Evolutionary conservation across 2,888 invertebrate genomes (phyloP), one percentile per base, ranked within the genome.

Genomic region (Lepidonotus clava): DNA sequence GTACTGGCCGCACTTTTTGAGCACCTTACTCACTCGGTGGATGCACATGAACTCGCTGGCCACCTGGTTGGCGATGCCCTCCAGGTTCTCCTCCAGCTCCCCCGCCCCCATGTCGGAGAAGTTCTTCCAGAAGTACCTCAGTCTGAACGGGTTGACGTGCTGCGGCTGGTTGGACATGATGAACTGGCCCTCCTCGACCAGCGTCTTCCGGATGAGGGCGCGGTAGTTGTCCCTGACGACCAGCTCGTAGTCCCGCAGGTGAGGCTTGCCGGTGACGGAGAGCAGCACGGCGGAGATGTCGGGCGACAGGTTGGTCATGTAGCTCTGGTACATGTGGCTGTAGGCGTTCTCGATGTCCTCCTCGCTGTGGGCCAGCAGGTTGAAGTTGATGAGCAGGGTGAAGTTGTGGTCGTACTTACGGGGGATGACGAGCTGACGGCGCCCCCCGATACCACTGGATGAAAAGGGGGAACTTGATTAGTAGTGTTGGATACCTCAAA

Each of bases 1-100:
- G 86, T 92, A 92, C 83, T 92, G 92, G 0, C 92, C 92, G 88
- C 92, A 92, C 87, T 92, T 92, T 36, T 91, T 87, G 8, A 92
- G 87, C 0, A 92, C 92, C 8, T 91, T 88, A 53, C 91, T 91
- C 6, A 91, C 91, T 18, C 92, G 89, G 66, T 92, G 92, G 8
- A 92, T 89, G 21, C 91, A 91, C 91, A 91, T 92, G 86, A 92
- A 92, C 84, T 92, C 92, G 14, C 90, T 89, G 0, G 91, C 91
- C 76, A 91, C 91, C 66, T 90, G 86, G 66, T 92, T 91, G 88
- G 91, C 92, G 18, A 92, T 90, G 24, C 90, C 89, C 87, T 92
- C 91, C 38, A 92, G 88, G 87, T 91, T 91, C n/a, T 92, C 90
- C 38, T 89, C 6, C 91, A 88, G 86, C 28, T 80, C 46, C 1